Conservation (phyloP, 2,888 invertebrate genomes). For the Coremacera marginata region DNA sequence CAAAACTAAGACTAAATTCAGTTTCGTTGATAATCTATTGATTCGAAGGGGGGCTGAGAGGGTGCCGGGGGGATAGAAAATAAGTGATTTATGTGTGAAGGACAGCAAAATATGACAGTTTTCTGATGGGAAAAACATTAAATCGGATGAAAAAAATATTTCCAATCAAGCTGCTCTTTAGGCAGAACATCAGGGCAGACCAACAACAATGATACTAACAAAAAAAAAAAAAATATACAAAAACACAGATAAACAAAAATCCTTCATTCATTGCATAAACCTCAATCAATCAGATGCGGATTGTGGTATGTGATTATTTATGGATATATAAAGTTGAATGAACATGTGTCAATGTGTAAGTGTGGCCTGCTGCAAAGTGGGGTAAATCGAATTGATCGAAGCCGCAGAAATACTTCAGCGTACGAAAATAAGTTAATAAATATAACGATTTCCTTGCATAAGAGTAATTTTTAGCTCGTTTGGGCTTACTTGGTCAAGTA, state of each 20-base stretch:
- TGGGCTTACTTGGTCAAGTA: too few relatives aligned
- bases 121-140: not conserved
- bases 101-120: slow-evolving; percentile 13
- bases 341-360: not conserved
- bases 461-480: not conserved
- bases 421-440: too few relatives aligned
- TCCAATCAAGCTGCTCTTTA: not conserved
- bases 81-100: not conserved
- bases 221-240: not conserved
- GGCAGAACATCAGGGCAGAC: too few relatives aligned
- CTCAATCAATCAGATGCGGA: slow-evolving; percentile 23
- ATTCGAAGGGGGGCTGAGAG: not conserved
- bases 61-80: not conserved
- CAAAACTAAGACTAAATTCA: too few relatives aligned
- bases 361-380: not conserved
- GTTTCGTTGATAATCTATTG: too few relatives aligned
- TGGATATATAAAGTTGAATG: too few relatives aligned
- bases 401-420: too few relatives aligned
- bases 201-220: not conserved
- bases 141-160: not conserved
- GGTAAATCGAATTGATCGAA: not conserved
- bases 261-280: slow-evolving; percentile 9
- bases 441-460: too few relatives aligned
- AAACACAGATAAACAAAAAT: not conserved
- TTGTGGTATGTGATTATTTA: slow-evolving; percentile 12